Evolutionary conservation across 2,888 invertebrate genomes (phyloP).

Genomic region (Athripsodes cinereus): DNA sequence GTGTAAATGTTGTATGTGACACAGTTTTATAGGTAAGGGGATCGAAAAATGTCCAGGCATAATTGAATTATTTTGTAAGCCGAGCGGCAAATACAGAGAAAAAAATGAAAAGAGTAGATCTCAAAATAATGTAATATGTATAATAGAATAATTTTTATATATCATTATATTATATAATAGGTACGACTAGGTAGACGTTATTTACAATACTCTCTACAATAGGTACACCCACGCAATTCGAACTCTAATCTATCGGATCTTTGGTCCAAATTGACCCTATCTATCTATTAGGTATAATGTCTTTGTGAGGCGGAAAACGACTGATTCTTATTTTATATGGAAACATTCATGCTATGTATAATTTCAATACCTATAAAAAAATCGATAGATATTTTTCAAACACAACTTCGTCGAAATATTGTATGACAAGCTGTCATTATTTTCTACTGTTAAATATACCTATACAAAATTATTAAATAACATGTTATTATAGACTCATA

Average conservation of each 20-base stretch:
- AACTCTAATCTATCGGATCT: slow-evolving; percentile 19
- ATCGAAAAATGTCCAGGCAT: slow-evolving; percentile 13
- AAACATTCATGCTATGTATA: background rate
- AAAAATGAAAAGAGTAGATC: background rate
- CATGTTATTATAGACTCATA: too few relatives aligned
- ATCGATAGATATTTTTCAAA: too few relatives aligned
- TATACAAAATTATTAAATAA: too few relatives aligned
- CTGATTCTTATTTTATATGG: too few relatives aligned
- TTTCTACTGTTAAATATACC: too few relatives aligned
- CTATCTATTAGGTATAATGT: background rate
- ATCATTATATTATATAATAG: background rate
- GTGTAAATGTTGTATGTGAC: too few relatives aligned
- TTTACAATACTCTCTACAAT: too few relatives aligned
- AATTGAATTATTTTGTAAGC: slow-evolving; percentile 24
- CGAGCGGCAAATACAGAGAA: slow-evolving; percentile 12
- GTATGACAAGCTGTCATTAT: too few relatives aligned
- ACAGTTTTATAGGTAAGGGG: too few relatives aligned
- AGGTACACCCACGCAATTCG: slow-evolving; percentile 21
- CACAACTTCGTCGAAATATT: too few relatives aligned
- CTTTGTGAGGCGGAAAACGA: background rate
- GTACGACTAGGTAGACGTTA: too few relatives aligned
- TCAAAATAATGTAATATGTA: background rate
- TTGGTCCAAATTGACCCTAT: slow-evolving; percentile 22
- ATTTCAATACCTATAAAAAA: background rate
- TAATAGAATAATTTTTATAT: background rate